These are phyloP conservation scores for Lophotriccus pileatus DNA, from an alignment of 2,797 vertebrate species.

Conservation along the genomic window DNA sequence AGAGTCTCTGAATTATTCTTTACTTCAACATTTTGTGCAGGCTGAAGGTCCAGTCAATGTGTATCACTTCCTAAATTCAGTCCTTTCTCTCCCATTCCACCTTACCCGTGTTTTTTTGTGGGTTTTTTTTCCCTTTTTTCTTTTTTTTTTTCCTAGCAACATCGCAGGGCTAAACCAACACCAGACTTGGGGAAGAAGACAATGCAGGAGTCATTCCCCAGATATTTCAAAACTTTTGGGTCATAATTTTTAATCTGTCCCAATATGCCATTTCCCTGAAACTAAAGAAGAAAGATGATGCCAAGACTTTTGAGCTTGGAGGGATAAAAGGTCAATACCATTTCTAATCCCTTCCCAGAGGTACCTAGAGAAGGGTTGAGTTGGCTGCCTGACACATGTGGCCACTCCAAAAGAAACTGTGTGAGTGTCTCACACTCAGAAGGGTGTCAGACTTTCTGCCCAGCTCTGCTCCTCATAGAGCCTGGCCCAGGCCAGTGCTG, in stretches of 20 bases:
- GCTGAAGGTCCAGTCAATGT: not conserved
- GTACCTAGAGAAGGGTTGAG: rapidly evolving
- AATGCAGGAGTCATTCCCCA: not conserved
- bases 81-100: not conserved
- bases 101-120: not conserved
- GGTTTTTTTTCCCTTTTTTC: rapidly evolving
- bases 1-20: not conserved
- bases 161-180: not conserved
- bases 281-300: not conserved
- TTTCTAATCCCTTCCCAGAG: not conserved
- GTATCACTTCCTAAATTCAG: not conserved
- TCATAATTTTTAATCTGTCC: not conserved
- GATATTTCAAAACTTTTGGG: not conserved
- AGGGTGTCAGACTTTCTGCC: not conserved
- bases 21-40: not conserved
- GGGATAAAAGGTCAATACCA: not conserved
- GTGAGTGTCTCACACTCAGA: too few species aligned
- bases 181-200: not conserved
- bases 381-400: not conserved
- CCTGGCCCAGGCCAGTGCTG: not conserved
- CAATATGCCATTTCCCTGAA: not conserved
- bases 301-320: not conserved
- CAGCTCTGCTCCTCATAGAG: not conserved
- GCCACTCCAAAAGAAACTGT: not conserved
- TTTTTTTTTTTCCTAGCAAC: not conserved